phyloP scores from a whole-genome alignment of 2,797 vertebrate genomes.

The Rhinella marina region DNA sequence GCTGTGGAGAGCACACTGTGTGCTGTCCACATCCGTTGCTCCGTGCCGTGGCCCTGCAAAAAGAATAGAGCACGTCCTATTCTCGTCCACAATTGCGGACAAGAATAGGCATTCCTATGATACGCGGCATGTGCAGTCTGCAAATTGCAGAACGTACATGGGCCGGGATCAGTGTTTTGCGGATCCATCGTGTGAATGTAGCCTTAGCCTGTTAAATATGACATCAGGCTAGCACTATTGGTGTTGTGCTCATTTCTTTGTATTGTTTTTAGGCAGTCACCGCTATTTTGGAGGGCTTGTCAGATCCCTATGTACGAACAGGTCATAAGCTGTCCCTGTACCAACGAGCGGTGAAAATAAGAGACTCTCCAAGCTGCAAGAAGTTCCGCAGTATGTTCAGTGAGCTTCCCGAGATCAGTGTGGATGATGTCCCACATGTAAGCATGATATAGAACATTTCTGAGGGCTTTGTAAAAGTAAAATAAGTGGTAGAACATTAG shows the following conservation, averaged over 20 bases:
- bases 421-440: slow-evolving; percentile 88
- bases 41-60: too few relatives aligned
- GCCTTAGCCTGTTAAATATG: too few relatives aligned
- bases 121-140: too few relatives aligned
- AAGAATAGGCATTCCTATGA: too few relatives aligned
- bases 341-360: slow-evolving; percentile 87
- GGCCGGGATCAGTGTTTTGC: too few relatives aligned
- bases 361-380: slow-evolving; percentile 82
- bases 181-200: too few relatives aligned
- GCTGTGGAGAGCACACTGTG: too few relatives aligned
- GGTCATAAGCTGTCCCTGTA: slow-evolving; percentile 89
- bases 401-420: slow-evolving; percentile 77
- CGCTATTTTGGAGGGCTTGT: slow-evolving; percentile 83
- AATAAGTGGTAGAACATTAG: neutral
- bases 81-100: too few relatives aligned
- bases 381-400: slow-evolving; percentile 75
- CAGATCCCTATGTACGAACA: slow-evolving; percentile 86
- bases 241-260: neutral
- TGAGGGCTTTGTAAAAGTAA: neutral
- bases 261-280: slow-evolving; percentile 76
- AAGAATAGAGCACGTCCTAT: too few relatives aligned
- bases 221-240: too few relatives aligned
- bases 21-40: too few relatives aligned
- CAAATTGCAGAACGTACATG: too few relatives aligned
- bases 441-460: slow-evolving; percentile 61